phyloP scores from a whole-genome alignment of 2,888 invertebrate species.

The Mythimna loreyi region DNA sequence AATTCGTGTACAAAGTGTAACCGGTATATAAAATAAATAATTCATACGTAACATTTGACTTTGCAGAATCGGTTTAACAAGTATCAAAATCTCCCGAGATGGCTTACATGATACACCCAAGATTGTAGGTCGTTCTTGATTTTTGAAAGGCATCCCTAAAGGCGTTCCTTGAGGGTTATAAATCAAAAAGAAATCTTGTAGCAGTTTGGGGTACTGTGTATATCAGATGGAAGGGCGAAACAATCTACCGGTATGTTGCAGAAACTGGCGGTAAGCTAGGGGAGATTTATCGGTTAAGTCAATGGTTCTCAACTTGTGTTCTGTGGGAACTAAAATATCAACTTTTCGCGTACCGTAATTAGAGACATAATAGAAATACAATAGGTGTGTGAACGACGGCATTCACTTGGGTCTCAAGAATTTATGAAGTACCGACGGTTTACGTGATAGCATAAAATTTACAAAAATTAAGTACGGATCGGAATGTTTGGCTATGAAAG shows the following conservation, averaged over 20 bases:
- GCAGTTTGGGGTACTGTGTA: conserved; percentile 42
- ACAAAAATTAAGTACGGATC: too few relatives aligned
- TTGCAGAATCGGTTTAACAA: conserved; percentile 46
- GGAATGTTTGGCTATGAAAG: too few relatives aligned
- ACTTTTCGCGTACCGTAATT: too few relatives aligned
- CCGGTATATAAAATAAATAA: conserved; percentile 52
- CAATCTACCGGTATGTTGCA: conserved; percentile 24
- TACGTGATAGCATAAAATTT: too few relatives aligned
- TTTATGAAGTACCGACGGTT: too few relatives aligned
- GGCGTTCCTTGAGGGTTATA: conserved; percentile 41
- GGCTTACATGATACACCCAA: conserved; percentile 22
- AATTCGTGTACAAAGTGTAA: conserved; percentile 17
- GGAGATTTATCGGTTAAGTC: conserved; percentile 17
- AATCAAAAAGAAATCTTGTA: conserved; percentile 62
- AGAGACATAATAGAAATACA: too few relatives aligned
- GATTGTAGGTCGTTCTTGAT: conserved; percentile 48
- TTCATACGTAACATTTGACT: conserved; percentile 48
- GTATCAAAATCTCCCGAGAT: conserved; percentile 50
- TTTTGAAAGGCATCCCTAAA: conserved; percentile 46
- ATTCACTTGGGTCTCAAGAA: too few relatives aligned
- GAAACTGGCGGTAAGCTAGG: conserved; percentile 24
- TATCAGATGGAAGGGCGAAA: conserved; percentile 52
- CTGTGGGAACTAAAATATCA: too few relatives aligned
- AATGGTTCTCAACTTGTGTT: too few relatives aligned
- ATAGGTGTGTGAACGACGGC: too few relatives aligned